A percentile compares a stretch with the other conserved stretches of the same genome.
phyloP scores from a whole-genome alignment of 2,888 invertebrate species.

The Cryptophagus acutangulus region DNA sequence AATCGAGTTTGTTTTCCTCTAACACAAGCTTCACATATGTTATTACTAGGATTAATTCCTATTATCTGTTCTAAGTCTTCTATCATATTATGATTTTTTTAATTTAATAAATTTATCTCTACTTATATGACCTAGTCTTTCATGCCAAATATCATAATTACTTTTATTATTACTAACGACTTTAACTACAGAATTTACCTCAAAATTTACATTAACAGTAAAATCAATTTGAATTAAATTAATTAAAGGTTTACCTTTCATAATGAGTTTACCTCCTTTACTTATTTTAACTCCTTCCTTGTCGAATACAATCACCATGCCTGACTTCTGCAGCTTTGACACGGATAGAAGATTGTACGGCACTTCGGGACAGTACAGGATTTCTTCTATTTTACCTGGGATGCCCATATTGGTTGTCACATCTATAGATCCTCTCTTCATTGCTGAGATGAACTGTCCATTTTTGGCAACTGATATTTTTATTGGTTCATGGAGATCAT shows the following conservation, averaged over 20 bases:
- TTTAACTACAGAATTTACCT: no score
- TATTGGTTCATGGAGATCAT: slow-evolving; percentile 16
- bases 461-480: slow-evolving; percentile 17
- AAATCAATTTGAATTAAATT: slow-evolving; percentile 9
- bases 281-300: slow-evolving; percentile 12
- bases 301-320: slow-evolving; percentile 18
- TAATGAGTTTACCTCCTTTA: slow-evolving; percentile 10
- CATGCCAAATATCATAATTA: slow-evolving; percentile 13
- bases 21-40: slow-evolving; percentile 19
- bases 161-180: slow-evolving; percentile 5
- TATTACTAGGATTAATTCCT: slow-evolving; percentile 13
- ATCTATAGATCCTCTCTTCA: slow-evolving; percentile 18
- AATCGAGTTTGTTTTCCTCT: slow-evolving; percentile 18
- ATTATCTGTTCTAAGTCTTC: slow-evolving; percentile 10
- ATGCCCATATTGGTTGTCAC: slow-evolving; percentile 29
- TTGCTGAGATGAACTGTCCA: slow-evolving; percentile 8
- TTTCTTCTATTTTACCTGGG: slow-evolving; percentile 19
- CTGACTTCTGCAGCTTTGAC: slow-evolving; percentile 18
- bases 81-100: slow-evolving; percentile 10
- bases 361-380: slow-evolving; percentile 35
- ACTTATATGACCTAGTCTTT: slow-evolving; percentile 16
- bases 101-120: slow-evolving; percentile 14
- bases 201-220: background rate
- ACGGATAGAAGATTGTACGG: slow-evolving; percentile 35
- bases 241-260: slow-evolving; percentile 10